phyloP scores from a whole-genome alignment of 2,888 invertebrate species.

The Tuta absoluta region DNA sequence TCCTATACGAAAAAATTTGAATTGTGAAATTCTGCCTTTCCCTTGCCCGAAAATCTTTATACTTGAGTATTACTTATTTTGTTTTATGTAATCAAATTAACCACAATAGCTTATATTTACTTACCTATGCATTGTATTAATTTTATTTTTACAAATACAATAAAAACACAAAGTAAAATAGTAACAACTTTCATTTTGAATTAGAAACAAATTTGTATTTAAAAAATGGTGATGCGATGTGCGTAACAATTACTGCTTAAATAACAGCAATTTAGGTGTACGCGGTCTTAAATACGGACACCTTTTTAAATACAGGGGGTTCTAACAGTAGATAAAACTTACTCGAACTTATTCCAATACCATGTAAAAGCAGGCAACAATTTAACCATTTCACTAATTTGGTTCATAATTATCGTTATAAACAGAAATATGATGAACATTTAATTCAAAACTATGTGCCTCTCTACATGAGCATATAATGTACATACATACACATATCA shows the following conservation, averaged over 20 bases:
- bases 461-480: too few species aligned
- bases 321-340: background rate
- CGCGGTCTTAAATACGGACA: background rate
- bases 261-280: background rate
- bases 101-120: background rate
- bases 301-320: background rate
- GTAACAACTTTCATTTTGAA: background rate
- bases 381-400: too few species aligned
- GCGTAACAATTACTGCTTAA: background rate
- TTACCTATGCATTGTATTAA: constrained; percentile 5
- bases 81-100: background rate
- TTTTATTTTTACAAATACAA: background rate
- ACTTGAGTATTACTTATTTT: background rate
- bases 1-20: too few species aligned
- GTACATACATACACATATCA: too few species aligned
- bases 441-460: too few species aligned
- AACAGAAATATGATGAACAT: too few species aligned
- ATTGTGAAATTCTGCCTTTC: too few species aligned
- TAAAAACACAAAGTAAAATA: background rate
- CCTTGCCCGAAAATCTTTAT: too few species aligned
- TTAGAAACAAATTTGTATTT: background rate
- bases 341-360: too few species aligned
- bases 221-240: background rate
- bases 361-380: too few species aligned
- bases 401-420: too few species aligned